Evolutionary conservation across 2,888 invertebrate species (phyloP).

Genomic region (Pilophorus perplexus): DNA sequence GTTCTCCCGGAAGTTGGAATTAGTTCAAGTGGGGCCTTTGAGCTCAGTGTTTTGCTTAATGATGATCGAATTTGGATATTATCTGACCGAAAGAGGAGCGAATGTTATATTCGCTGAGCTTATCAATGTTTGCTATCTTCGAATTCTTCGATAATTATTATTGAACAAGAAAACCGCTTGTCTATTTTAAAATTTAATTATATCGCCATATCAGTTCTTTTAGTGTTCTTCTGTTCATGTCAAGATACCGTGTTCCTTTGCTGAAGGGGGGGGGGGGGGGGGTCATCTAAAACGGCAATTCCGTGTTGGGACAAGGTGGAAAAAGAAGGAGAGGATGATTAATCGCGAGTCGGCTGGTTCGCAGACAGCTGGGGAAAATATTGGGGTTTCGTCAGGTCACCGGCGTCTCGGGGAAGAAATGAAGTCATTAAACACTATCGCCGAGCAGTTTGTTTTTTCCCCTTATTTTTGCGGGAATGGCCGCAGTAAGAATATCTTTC

Average conservation of each 20-base stretch:
- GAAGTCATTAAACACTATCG: slow-evolving; percentile 36
- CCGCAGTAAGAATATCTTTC: slow-evolving; percentile 22
- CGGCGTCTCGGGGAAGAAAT: slow-evolving; percentile 15
- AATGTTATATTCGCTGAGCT: slow-evolving; percentile 5
- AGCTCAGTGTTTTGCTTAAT: slow-evolving; percentile 15
- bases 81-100: background rate
- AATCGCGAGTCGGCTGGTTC: background rate
- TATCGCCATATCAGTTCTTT: too few species aligned
- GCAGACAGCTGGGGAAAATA: slow-evolving; percentile 13
- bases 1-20: background rate
- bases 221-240: too few species aligned
- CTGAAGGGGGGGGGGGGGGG: too few species aligned
- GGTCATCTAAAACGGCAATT: too few species aligned
- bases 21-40: background rate
- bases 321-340: slow-evolving; percentile 5
- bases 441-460: slow-evolving; percentile 28
- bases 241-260: too few species aligned
- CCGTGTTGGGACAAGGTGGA: too few species aligned
- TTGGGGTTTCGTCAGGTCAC: slow-evolving; percentile 27
- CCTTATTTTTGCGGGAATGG: slow-evolving; percentile 9
- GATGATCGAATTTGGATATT: slow-evolving; percentile 5
- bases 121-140: slow-evolving; percentile 18
- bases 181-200: too few species aligned
- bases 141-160: too few species aligned
- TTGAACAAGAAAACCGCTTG: too few species aligned